Base-by-base conservation (phyloP, 2,113 vertebrate species). In the Scortum barcoo region DNA sequence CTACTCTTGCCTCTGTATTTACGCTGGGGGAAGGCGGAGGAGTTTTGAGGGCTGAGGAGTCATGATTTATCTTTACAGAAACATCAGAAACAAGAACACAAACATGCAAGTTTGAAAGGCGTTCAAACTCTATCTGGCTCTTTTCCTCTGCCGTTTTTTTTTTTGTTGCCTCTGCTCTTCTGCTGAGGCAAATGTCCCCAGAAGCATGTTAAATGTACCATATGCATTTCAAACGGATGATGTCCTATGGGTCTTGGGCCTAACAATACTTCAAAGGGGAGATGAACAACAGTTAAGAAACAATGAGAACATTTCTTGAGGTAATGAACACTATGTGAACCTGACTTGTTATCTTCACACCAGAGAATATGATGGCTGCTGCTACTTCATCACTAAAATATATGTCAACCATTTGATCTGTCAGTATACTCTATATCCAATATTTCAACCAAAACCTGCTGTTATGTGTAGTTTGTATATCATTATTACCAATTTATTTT, bases 221-320 rank as follows among this genome's bases (percentile, higher is more conserved):
- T 78, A 75, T 63, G 73, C 84, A 67, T 87, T 84, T 89, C 89
- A 88, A 88, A 76, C 58, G 33, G 20, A 77, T 58, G 5, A 19
- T 54, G 38, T 73, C 76, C 83, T 68, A 1, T 63, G 80, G 72
- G 71, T 63, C 40, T 9, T 1, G 10, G 33, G 67, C 44, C 82
- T 68, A 78, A 82, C 88, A 87, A 87, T 84, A 86, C 83, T 72
- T 90, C 84, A 83, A 85, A 90, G 83, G 54, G 44, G n/a, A 77
- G 61, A 80, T 24, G 51, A 89, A 69, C 68, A 76, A 89, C 74
- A 81, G 42, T 72, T 77, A 78, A 67, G 73, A 33, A 83, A 87
- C 40, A 76, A 57, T 38, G 61, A 75, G 38, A 56, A 67, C 4
- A 84, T 74, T 75, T 86, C 75, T 78, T 8, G 50, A 85, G 72